Evolutionary conservation across 2,888 invertebrate genomes (phyloP).

Genomic region (Acrobasis consociella): DNA sequence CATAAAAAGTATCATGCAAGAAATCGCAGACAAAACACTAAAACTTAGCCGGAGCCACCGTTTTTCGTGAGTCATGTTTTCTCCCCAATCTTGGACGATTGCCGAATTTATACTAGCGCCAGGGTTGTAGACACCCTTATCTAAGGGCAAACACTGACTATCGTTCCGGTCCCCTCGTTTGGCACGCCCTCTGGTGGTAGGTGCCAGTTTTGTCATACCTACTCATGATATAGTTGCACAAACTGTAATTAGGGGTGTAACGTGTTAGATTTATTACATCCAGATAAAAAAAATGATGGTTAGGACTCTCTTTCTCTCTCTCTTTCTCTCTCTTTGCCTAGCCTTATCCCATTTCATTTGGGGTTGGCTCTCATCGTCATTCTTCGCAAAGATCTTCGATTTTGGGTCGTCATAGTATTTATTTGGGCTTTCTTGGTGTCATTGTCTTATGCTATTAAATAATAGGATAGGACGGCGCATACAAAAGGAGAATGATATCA

Average conservation of each 20-base stretch:
- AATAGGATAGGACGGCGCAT: too few relatives aligned
- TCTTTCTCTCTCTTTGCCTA: too few relatives aligned
- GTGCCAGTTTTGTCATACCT: conserved; percentile 8
- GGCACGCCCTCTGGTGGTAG: conserved; percentile 14
- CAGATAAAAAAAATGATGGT: too few relatives aligned
- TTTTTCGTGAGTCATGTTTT: conserved; percentile 17
- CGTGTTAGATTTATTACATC: neutral
- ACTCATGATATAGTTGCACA: neutral
- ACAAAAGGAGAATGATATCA: too few relatives aligned
- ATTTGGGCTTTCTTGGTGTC: too few relatives aligned
- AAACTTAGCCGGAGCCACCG: conserved; percentile 12
- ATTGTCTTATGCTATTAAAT: too few relatives aligned
- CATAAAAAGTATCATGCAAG: neutral
- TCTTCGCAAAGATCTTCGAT: too few relatives aligned
- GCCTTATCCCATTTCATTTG: too few relatives aligned
- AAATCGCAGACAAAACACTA: neutral
- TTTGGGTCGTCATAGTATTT: too few relatives aligned
- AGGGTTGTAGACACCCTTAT: conserved; percentile 12
- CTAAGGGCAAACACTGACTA: conserved; percentile 18
- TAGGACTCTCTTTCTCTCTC: too few relatives aligned
- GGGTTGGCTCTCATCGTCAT: too few relatives aligned
- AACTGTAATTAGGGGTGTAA: neutral
- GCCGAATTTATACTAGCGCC: conserved; percentile 14
- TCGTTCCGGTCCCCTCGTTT: conserved; percentile 13
- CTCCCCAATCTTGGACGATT: conserved; percentile 10